Percentiles rank a stretch among this genome's conserved stretches.
Evolutionary conservation across 2,888 invertebrate genomes (phyloP).

Genomic region (Anoplius nigerrimus): DNA sequence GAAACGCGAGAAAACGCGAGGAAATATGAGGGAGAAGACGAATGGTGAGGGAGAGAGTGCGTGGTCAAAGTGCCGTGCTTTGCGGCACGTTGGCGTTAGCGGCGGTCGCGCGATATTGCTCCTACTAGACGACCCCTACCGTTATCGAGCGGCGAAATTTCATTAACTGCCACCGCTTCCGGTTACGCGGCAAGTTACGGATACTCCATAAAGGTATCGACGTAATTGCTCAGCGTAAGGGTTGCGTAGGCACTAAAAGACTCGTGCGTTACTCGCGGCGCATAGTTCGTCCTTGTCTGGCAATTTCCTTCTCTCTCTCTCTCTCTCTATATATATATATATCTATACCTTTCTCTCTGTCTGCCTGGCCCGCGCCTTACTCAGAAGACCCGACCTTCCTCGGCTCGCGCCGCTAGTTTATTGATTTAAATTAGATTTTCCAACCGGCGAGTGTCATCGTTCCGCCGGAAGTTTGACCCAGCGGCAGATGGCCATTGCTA

Average conservation of each 20-base stretch:
- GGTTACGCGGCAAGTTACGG: conserved; percentile 24
- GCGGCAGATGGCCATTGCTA: no score
- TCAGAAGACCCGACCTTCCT: no score
- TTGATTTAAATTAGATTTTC: neutral
- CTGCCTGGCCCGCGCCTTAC: neutral
- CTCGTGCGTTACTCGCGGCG: neutral
- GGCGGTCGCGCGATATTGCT: conserved; percentile 43
- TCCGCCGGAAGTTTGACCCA: no score
- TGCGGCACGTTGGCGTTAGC: neutral
- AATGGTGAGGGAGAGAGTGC: neutral
- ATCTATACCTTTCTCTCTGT: neutral
- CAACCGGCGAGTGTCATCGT: no score
- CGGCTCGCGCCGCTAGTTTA: neutral
- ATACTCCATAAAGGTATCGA: conserved; percentile 19
- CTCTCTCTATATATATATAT: no score
- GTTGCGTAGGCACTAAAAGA: neutral
- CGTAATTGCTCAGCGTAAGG: conserved; percentile 4
- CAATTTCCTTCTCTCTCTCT: neutral
- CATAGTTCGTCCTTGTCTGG: neutral
- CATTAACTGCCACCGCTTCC: conserved; percentile 47
- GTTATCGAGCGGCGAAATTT: conserved; percentile 53
- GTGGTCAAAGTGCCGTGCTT: neutral
- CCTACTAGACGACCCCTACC: conserved; percentile 34
- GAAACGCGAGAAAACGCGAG: no score
- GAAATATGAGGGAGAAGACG: no score